Base-by-base conservation (phyloP, 2,888 invertebrate genomes). In the Caenorhabditis becei region DNA sequence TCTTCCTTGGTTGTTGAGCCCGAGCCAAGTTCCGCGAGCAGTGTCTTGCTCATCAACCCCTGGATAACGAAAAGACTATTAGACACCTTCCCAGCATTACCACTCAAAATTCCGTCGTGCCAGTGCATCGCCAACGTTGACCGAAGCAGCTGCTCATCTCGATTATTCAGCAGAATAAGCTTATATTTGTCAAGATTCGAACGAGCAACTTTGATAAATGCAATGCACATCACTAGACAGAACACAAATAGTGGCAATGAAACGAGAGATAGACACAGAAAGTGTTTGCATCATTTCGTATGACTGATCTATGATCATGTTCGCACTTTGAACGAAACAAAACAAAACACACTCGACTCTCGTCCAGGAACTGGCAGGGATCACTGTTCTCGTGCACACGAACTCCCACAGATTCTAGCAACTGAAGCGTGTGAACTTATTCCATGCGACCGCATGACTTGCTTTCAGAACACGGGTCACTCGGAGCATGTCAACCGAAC, bases 11-110 rank as follows among this genome's bases (percentile, higher is more conserved):
- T 62, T 23, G 54, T 77, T 81, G 56, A 89, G 67, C 8, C 87
- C 89, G 7, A 89, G 62, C 89, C 89, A 89, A 28, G 89, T 89
- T 18, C 89, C 89, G 16, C 83, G 75, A 0, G 83, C 87, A 2
- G 74, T 61, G 26, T 85, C 89, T 53, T 80, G 63, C 58, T 84
- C 77, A 72, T 89, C 89, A 8, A 85, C 65, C 1, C 88, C 88
- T 88, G 2, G 41, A n/a, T n/a, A n/a, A n/a, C n/a, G n/a, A n/a
- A n/a, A n/a, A n/a, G n/a, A n/a, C n/a, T n/a, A n/a, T n/a, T n/a
- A n/a, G n/a, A n/a, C n/a, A n/a, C n/a, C n/a, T n/a, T n/a, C n/a
- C n/a, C n/a, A n/a, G n/a, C n/a, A n/a, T 56, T 65, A 88, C 88
- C 88, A 61, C 85, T 83, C n/a, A 88, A 51, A 47, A 88, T 80